A percentile compares a stretch with the other conserved stretches of the same genome.
phyloP scores from a whole-genome alignment of 64 coral and sea anemone species.

The Platygyra sinensis region DNA sequence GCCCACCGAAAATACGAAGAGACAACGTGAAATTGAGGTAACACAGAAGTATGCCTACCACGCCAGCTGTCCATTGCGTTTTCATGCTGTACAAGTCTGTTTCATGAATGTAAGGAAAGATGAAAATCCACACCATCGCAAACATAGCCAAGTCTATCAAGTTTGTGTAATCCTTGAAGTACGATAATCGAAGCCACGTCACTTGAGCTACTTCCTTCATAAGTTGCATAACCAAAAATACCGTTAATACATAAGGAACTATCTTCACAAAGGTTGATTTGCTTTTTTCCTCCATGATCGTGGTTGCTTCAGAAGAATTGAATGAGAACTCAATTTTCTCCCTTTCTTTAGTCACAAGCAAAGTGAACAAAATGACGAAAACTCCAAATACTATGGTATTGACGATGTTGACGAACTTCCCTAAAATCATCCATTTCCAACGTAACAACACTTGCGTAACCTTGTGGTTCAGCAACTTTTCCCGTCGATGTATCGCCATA shows the following conservation, averaged over 20 bases:
- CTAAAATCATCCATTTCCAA: slow-evolving; percentile 68
- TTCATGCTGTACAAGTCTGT: slow-evolving; percentile 24
- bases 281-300: not conserved
- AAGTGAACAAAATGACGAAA: slow-evolving; percentile 56
- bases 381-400: slow-evolving; percentile 35
- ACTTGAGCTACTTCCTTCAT: slow-evolving; percentile 73
- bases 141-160: slow-evolving; percentile 52
- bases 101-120: slow-evolving; percentile 32
- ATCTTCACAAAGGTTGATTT: not conserved
- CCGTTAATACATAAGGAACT: not conserved
- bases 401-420: slow-evolving; percentile 61
- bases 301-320: slow-evolving; percentile 44
- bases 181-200: slow-evolving; percentile 27
- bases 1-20: slow-evolving; percentile 53
- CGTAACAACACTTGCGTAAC: slow-evolving; percentile 57
- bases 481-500: slow-evolving; percentile 66
- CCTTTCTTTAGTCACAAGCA: slow-evolving; percentile 56
- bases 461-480: slow-evolving; percentile 69
- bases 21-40: slow-evolving; percentile 64
- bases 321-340: slow-evolving; percentile 13
- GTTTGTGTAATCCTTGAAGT: slow-evolving; percentile 70
- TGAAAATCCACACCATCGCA: slow-evolving; percentile 7
- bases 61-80: slow-evolving; percentile 61
- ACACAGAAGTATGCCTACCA: slow-evolving; percentile 57
- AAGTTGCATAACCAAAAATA: slow-evolving; percentile 24